Percentiles rank a stretch among this genome's conserved stretches.
phyloP scores from a whole-genome alignment of 2,888 invertebrate genomes.

The Philonicus albiceps region DNA sequence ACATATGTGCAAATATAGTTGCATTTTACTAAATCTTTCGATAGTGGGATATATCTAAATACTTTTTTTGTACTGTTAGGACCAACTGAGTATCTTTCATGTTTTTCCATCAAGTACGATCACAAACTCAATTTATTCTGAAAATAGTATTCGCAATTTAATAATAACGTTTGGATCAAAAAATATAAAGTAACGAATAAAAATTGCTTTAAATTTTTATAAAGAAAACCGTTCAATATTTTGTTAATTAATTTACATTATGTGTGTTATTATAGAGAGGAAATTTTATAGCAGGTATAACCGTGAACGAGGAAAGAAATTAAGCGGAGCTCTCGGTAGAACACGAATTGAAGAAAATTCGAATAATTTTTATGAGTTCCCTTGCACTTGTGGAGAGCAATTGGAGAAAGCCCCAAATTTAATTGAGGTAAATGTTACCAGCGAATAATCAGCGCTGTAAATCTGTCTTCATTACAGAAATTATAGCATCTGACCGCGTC shows the following conservation, averaged over 20 bases:
- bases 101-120: too few relatives aligned
- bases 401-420: background rate
- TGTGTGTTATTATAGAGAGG: background rate
- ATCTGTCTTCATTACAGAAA: background rate
- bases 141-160: too few relatives aligned
- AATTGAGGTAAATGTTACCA: background rate
- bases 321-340: background rate
- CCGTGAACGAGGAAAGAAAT: background rate
- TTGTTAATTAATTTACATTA: background rate
- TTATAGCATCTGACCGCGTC: background rate
- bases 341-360: background rate
- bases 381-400: background rate
- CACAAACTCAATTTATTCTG: too few relatives aligned
- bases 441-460: background rate
- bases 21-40: too few relatives aligned
- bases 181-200: too few relatives aligned
- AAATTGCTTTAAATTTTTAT: too few relatives aligned
- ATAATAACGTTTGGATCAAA: too few relatives aligned
- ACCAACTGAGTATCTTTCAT: too few relatives aligned
- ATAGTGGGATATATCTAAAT: too few relatives aligned
- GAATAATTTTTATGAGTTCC: background rate
- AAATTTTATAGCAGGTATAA: background rate
- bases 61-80: too few relatives aligned
- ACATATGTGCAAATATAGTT: too few relatives aligned
- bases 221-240: too few relatives aligned